phyloP scores from a whole-genome alignment of 64 coral and sea anemone species.

The Porites lutea region DNA sequence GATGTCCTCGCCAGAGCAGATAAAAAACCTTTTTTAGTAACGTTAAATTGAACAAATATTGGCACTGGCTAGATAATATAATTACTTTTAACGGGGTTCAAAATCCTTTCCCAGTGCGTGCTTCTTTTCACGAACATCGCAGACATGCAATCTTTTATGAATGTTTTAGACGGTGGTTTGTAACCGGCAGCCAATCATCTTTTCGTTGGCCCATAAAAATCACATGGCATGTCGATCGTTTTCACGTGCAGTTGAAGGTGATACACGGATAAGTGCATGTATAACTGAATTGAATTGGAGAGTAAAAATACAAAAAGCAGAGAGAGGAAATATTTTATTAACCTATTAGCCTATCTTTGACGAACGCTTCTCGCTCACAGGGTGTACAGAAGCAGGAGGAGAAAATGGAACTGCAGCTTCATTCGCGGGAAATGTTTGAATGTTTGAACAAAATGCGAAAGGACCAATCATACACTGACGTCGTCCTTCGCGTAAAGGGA shows the following conservation, averaged over 20 bases:
- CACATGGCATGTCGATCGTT: not conserved
- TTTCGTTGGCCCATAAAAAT: not conserved
- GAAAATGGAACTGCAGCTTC: not conserved
- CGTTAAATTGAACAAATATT: too few relatives aligned
- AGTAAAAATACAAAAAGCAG: not conserved
- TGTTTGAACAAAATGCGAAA: slow-evolving; percentile 35
- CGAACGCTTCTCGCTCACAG: not conserved
- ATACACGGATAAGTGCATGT: not conserved
- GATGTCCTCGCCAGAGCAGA: too few relatives aligned
- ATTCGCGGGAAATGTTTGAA: slow-evolving; percentile 56
- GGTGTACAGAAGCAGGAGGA: not conserved
- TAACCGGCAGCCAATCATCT: not conserved
- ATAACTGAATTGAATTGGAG: not conserved
- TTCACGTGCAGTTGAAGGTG: not conserved
- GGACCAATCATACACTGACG: slow-evolving; percentile 33
- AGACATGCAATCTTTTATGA: not conserved
- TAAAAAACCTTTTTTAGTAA: too few relatives aligned
- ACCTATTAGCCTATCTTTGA: not conserved
- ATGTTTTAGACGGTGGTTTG: not conserved
- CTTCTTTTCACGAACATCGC: not conserved
- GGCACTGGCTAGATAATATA: not conserved
- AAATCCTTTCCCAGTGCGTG: not conserved
- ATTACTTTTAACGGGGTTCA: not conserved
- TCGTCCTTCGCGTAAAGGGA: slow-evolving; percentile 39
- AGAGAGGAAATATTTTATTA: not conserved